Evolutionary conservation across 1,140 invertebrate genomes (phyloP), one percentile per base, ranked within the genome.

Genomic region (Temnothorax longispinosus): DNA sequence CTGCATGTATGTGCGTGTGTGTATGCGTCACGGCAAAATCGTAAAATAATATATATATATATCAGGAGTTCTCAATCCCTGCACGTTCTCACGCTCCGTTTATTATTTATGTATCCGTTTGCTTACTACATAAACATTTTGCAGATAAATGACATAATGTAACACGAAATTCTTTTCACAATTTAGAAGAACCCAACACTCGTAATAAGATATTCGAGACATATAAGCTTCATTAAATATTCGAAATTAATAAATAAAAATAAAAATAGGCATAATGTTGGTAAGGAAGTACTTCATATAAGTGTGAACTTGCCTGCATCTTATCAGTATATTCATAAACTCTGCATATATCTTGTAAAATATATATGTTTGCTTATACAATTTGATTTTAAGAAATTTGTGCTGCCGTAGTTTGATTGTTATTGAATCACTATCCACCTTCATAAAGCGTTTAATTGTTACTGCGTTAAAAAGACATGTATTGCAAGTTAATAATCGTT

Each of bases 51-150:
- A 11, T 72, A 27, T 60, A 11, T 72, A 27, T 27, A 71, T n/a
- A 13, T 47, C 80, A 82, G 67, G 18, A 38, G n/a, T 74, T 82
- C 67, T 74, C 80, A 74, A 82, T 44, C 41, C 15, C 32, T 38
- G 27, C 38, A 52, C 15, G 5, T 47, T 64, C 27, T 27, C 21
- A 44, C 21, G 6, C 60, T n/a, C 62, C 32, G 18, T 21, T 50
- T 15, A 60, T 50, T 64, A 65, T 67, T 50, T 50, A 78, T 65
- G 3, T 21, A 47, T 18, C 18, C 6, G 7, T 38, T 18, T n/a
- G 32, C 15, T 62, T 60, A 6, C 3, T 76, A 27, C 10, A 64
- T 32, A 8, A 77, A 80, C 67, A 50, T 13, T 67, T 67, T 38
- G 27, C 58, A 38, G 27, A 13, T 65, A 18, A 80, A 1, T 38